phyloP scores from a whole-genome alignment of 2,888 invertebrate genomes.

The Eueremaeus valkanovi region DNA sequence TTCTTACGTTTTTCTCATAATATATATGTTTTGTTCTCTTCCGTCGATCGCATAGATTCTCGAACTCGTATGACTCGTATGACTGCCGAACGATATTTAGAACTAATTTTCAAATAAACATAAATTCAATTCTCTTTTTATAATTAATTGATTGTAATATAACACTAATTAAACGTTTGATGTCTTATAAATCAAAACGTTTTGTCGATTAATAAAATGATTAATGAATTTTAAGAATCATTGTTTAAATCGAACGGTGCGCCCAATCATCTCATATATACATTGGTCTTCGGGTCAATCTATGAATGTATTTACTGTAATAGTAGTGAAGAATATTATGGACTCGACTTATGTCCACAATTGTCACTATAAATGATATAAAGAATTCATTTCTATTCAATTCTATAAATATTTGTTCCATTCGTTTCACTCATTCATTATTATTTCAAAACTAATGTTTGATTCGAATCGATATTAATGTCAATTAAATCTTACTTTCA shows the following conservation, averaged over 20 bases:
- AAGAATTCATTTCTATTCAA: not conserved
- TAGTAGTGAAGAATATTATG: not conserved
- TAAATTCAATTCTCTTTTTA: conserved; percentile 1
- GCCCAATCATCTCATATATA: conserved; percentile 4
- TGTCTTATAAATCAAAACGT: conserved; percentile 11
- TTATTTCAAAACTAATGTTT: not conserved
- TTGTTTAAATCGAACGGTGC: not conserved
- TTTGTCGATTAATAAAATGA: not conserved
- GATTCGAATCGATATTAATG: not conserved
- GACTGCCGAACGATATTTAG: conserved; percentile 8
- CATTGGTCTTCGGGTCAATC: not conserved
- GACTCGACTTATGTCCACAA: not conserved
- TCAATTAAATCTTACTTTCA: not conserved
- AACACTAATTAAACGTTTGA: not conserved
- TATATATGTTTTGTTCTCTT: conserved; percentile 1
- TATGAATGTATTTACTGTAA: too few relatives aligned
- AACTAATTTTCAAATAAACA: not conserved
- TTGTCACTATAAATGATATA: not conserved
- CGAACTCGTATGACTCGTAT: conserved; percentile 26
- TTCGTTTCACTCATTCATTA: too few relatives aligned
- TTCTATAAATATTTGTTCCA: too few relatives aligned
- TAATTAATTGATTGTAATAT: not conserved
- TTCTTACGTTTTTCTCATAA: conserved; percentile 14
- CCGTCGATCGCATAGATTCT: conserved; percentile 11
- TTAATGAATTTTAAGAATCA: not conserved